Conservation (phyloP, 2,797 vertebrate genomes). For the Mycteria americana region DNA sequence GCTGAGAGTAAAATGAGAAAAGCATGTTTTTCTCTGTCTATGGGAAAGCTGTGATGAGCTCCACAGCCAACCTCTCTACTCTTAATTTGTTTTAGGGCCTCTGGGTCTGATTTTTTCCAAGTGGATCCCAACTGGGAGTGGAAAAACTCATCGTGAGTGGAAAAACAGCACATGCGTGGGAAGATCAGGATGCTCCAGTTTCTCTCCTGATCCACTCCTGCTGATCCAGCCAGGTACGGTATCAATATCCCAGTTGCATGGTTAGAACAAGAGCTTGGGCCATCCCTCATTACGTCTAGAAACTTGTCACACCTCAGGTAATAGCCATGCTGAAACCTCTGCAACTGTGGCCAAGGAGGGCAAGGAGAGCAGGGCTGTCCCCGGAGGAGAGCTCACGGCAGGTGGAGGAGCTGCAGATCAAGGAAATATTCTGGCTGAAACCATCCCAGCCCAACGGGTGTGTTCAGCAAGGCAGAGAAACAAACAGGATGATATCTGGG, state of each 20-base stretch:
- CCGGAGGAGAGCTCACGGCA: neutral
- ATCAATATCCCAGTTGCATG: neutral
- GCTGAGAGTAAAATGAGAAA: neutral
- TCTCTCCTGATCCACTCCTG: neutral
- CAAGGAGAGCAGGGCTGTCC: neutral
- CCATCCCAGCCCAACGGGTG: neutral
- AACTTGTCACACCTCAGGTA: slow-evolving; percentile 45
- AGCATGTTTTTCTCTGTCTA: neutral
- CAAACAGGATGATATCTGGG: slow-evolving; percentile 21
- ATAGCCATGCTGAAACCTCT: slow-evolving; percentile 25
- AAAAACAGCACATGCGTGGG: neutral
- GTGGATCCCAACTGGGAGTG: neutral
- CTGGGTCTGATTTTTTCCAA: neutral
- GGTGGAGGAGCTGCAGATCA: neutral
- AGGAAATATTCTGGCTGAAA: neutral
- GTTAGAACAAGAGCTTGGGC: neutral
- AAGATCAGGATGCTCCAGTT: neutral
- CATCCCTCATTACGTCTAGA: slow-evolving; percentile 23
- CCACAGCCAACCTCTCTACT: neutral
- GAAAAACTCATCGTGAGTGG: neutral
- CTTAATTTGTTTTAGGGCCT: neutral
- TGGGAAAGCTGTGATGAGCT: neutral
- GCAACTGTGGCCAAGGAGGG: accelerated
- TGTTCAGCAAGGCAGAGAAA: neutral
- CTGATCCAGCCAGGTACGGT: neutral